A percentile compares a stretch with the other conserved stretches of the same genome.
These are phyloP conservation scores for Leptinotarsa rubiginosa DNA, from an alignment of 2,888 invertebrate genomes.

Conservation along the genomic window DNA sequence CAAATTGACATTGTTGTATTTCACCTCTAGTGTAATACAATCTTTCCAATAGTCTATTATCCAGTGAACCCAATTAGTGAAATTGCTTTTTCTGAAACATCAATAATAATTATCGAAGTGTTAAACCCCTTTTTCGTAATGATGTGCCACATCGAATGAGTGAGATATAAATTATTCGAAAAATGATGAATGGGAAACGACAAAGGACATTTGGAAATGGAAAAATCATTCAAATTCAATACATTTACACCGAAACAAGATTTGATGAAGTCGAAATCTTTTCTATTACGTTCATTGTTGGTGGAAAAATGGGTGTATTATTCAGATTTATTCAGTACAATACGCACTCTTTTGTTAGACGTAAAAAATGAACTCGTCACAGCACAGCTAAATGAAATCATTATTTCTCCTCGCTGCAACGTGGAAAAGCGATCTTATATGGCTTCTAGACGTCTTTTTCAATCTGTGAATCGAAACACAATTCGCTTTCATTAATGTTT, in stretches of 20 bases:
- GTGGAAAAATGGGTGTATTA: constrained; percentile 22
- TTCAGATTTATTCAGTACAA: constrained; percentile 29
- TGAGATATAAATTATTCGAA: background rate
- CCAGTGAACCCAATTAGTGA: background rate
- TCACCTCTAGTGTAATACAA: background rate
- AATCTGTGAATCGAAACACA: background rate
- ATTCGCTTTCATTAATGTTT: background rate
- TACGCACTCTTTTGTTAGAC: constrained; percentile 26
- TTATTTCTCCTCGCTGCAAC: background rate
- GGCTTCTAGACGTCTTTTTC: background rate
- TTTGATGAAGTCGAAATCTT: constrained; percentile 26
- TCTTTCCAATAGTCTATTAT: background rate
- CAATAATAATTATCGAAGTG: constrained; percentile 11
- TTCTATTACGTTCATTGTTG: constrained; percentile 20
- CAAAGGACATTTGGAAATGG: constrained; percentile 12
- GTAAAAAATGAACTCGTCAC: constrained; percentile 20
- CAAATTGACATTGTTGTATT: background rate
- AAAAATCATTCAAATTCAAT: constrained; percentile 11
- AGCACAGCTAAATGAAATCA: constrained; percentile 11
- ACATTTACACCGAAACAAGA: constrained; percentile 19
- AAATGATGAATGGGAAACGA: constrained; percentile 20
- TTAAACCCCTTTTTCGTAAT: constrained; percentile 7
- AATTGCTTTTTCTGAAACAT: constrained; percentile 17
- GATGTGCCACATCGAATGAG: background rate
- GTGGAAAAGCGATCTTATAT: background rate